Percentiles rank a stretch among this genome's conserved stretches.
Conservation (phyloP, 2,113 vertebrate species). For the Dipodomys ordii region DNA sequence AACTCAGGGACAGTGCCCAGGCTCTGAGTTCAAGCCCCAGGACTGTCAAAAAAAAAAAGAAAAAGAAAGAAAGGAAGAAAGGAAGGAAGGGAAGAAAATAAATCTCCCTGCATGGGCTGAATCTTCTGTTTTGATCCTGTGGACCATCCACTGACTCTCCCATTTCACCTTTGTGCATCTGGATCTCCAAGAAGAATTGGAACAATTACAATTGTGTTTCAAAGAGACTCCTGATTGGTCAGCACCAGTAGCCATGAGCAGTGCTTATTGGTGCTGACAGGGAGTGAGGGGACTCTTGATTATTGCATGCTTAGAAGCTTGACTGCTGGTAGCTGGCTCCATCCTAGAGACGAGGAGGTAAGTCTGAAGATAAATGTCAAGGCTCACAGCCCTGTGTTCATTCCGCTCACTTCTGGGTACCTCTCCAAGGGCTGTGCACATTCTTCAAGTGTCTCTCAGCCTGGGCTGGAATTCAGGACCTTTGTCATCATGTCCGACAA, state of each 20-base stretch:
- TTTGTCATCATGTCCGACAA: neutral
- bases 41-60: no score
- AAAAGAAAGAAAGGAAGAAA: no score
- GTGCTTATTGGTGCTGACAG: no score
- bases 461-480: neutral
- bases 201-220: fast-evolving
- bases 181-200: no score
- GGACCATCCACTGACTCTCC: neutral
- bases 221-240: neutral
- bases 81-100: no score
- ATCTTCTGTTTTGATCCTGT: neutral
- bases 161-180: neutral
- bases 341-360: neutral
- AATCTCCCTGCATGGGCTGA: neutral
- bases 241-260: no score
- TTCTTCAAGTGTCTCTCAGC: neutral
- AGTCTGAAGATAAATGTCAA: neutral
- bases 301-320: neutral
- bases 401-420: no score
- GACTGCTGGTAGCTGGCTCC: neutral
- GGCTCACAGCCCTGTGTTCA: no score
- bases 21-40: no score
- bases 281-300: no score
- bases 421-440: no score
- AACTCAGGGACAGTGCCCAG: no score